Base-by-base conservation (phyloP, 2,888 invertebrate species). In the Ypsolopha sequella region DNA sequence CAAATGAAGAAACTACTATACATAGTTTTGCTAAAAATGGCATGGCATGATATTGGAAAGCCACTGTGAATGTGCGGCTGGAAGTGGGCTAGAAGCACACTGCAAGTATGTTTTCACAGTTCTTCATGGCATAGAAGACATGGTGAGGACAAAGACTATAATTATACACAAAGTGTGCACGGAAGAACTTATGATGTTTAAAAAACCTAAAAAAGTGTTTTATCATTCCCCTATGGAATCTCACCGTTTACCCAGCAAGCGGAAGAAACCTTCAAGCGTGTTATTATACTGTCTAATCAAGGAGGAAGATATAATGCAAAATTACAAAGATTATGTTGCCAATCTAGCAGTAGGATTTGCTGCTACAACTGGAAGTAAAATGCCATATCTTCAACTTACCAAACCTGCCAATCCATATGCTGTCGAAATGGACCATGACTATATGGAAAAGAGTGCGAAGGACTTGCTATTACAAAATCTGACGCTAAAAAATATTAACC, bases 1-100 rank as follows among this genome's bases (percentile, higher is more conserved):
- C 46, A 46, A 46, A 46, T 46, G 46, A 46, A 46, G 46, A 46
- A 46, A 46, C 11, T 46, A 8, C 9, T 46, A 8, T 46, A 46
- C n/a, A 35, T 46, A n/a, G 46, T 46, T 34, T 8, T 9, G 2
- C 3, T 46, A 10, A 46, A 46, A 46, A 24, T 34, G 46, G 34
- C 3, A 34, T 33, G 33, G 34, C 3, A 34, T 11, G 6, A 46
- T 46, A 11, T 10, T 11, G 24, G 9, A 34, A 10, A 46, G 34
- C 8, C 33, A 46, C 35, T 46, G 46, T 34, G 46, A 46, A 46
- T 46, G 46, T 46, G 46, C 46, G 7, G 46, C 46, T 34, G 46
- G 46, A 8, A 46, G 46, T 46, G 46, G 46, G 6, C 8, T 33
- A 10, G 46, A 46, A 34, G 34, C 46, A 6, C 46, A 46, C n/a